These are phyloP conservation scores for Sorex araneus DNA, from an alignment of 2,113 vertebrate species.

Conservation along the genomic window DNA sequence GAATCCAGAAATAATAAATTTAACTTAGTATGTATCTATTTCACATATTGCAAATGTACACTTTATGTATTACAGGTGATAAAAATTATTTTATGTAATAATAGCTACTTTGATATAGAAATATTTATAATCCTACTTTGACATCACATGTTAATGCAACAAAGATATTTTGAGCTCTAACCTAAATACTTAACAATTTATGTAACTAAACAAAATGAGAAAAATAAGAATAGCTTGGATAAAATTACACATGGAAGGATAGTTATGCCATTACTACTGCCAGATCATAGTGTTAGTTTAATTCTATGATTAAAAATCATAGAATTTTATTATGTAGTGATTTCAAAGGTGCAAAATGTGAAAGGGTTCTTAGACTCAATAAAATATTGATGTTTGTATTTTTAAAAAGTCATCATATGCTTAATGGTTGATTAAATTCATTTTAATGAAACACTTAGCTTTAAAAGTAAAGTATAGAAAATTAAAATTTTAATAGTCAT, in stretches of 20 bases:
- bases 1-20: background rate
- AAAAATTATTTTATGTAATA: background rate
- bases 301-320: too few relatives aligned
- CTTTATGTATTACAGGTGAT: background rate
- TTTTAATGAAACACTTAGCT: background rate
- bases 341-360: background rate
- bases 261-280: background rate
- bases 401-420: background rate
- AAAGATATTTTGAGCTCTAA: background rate
- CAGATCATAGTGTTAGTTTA: too few relatives aligned
- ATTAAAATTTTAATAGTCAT: background rate
- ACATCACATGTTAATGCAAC: background rate
- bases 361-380: background rate
- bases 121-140: conserved; percentile 18
- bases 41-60: background rate
- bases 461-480: conserved; percentile 20
- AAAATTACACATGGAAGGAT: background rate
- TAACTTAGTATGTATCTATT: conserved; percentile 23
- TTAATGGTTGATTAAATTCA: conserved; percentile 14
- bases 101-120: background rate
- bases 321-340: background rate
- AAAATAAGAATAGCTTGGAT: background rate
- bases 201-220: background rate
- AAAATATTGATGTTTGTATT: background rate
- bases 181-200: background rate